A percentile compares a stretch with the other conserved stretches of the same genome.
These are phyloP conservation scores for Corapipo altera DNA, from an alignment of 2,113 vertebrate species.

Conservation along the genomic window DNA sequence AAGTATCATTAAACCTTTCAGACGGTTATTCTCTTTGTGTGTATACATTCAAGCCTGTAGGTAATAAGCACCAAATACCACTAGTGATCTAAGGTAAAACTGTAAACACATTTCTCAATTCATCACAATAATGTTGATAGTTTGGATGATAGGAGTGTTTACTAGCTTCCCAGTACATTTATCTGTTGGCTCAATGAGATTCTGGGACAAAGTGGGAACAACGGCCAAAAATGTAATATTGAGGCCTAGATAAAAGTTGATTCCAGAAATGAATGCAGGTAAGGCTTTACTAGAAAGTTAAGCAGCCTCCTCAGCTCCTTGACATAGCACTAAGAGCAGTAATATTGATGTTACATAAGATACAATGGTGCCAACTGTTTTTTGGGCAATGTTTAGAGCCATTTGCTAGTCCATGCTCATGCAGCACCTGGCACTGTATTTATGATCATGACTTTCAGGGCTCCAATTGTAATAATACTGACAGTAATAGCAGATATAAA, in stretches of 20 bases:
- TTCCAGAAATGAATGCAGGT: neutral
- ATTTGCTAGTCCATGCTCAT: neutral
- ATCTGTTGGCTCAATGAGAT: neutral
- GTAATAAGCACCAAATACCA: constrained; percentile 25
- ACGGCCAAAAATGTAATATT: neutral
- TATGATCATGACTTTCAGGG: neutral
- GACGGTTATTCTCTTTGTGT: neutral
- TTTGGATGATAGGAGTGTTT: neutral
- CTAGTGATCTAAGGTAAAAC: constrained; percentile 3
- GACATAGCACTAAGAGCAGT: neutral
- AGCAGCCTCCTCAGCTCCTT: neutral
- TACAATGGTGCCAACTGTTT: neutral
- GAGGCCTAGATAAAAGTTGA: neutral
- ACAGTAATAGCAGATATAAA: neutral
- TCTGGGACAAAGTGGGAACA: neutral
- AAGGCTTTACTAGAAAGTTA: neutral
- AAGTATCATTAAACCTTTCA: constrained; percentile 61
- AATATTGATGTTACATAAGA: neutral
- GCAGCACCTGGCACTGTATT: neutral
- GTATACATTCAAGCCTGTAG: neutral
- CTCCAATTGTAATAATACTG: neutral
- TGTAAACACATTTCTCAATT: neutral
- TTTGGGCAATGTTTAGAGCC: neutral
- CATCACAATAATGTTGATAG: constrained; percentile 1
- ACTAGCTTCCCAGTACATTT: neutral